Conservation (phyloP, 2,113 vertebrate species). For the Tiliqua scincoides region DNA sequence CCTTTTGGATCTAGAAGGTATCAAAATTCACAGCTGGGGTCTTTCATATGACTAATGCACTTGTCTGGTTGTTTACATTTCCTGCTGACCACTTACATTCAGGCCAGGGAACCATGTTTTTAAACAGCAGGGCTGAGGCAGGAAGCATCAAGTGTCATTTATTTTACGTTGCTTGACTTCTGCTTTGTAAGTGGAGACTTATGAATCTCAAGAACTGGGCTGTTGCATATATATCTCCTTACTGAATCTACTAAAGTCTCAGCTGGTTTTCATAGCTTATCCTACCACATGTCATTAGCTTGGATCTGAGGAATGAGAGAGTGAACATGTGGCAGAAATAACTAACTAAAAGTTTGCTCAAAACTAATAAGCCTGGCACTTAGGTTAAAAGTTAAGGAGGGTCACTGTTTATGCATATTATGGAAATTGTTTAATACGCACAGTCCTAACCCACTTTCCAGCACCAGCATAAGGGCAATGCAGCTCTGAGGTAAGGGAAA, state of each 20-base stretch:
- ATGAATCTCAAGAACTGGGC: neutral
- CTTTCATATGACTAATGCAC: constrained; percentile 17
- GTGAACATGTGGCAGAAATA: neutral
- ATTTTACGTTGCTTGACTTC: constrained; percentile 29
- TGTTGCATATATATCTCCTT: constrained; percentile 1
- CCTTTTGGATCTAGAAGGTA: neutral
- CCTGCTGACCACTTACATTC: constrained; percentile 40
- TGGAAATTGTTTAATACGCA: neutral
- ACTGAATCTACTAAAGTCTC: constrained; percentile 18
- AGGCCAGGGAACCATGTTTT: neutral
- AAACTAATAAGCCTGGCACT: constrained; percentile 16
- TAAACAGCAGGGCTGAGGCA: neutral
- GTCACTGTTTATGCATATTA: neutral
- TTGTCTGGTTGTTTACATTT: constrained; percentile 36
- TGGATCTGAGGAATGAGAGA: neutral
- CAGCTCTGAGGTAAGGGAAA: too few species aligned
- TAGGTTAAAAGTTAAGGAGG: constrained; percentile 30
- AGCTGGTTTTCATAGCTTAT: neutral
- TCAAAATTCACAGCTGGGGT: constrained; percentile 7
- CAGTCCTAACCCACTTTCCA: too few species aligned
- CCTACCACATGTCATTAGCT: neutral
- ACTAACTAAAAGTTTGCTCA: neutral
- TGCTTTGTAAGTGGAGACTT: constrained; percentile 1
- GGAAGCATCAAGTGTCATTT: neutral
- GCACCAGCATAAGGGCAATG: too few species aligned